Evolutionary conservation across 2,113 vertebrate genomes (phyloP), one percentile per base, ranked within the genome.

Genomic region (Oryzias celebensis): DNA sequence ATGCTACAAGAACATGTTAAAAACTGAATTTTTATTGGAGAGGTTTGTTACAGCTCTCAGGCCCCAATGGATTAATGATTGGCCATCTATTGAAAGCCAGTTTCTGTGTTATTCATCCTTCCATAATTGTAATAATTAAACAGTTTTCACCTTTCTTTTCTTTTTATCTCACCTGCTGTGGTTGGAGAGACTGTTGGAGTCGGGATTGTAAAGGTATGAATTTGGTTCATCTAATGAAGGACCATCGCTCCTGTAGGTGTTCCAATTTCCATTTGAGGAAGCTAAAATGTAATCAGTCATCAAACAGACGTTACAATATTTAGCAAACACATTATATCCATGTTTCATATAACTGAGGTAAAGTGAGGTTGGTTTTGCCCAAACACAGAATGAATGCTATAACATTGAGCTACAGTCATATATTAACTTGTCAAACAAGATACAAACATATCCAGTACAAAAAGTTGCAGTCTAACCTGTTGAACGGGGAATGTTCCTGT

Each of bases 81-180:
- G 7, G 7, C 31, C 31, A 8, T 36, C 8, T 36, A 36, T 36
- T 23, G n/a, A 23, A 3, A 23, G 17, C 17, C 10, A 18, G 20
- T 3, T 7, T n/a, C 20, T 49, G 1, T n/a, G 3, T 49, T 48
- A 8, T 48, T 49, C 12, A 20, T 20, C 20, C 2, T 7, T 18
- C 47, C 20, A 67, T 87, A 83, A 88, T 56, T 63, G 77, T 7
- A 85, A 80, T 86, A 68, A 85, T 43, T 18, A 58, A 49, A 56
- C 56, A 64, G 78, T 69, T 63, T 45, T 18, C 58, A 51, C 69
- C 71, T 41, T 57, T 20, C 20, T 28, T 72, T 24, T 49, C 60
- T 69, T 65, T 65, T 66, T 69, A 55, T 18, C 94, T 95, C 86
- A 98, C 96, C 96, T 95, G 94, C 80, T 93, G 59, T 95, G 95